Percentiles rank a stretch among this genome's conserved stretches.
phyloP scores from a whole-genome alignment of 2,113 vertebrate genomes.

The Pseudopipra pipra region DNA sequence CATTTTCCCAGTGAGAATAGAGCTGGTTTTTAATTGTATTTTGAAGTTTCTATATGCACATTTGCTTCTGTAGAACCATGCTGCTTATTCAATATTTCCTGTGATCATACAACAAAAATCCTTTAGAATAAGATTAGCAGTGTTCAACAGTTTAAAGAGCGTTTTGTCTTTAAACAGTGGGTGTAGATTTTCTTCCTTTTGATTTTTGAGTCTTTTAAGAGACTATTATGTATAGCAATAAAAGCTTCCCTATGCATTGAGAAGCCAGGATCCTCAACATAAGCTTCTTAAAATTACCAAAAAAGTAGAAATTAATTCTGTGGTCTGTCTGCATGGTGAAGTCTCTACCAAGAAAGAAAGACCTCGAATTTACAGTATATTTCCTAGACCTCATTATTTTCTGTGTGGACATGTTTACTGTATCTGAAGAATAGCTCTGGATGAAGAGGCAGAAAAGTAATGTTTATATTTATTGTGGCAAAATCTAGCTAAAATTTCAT shows the following conservation, averaged over 20 bases:
- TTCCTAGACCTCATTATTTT: neutral
- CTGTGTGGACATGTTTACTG: neutral
- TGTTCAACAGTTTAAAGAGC: neutral
- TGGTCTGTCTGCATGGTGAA: neutral
- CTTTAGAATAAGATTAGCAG: neutral
- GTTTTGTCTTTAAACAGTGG: neutral
- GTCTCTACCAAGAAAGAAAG: neutral
- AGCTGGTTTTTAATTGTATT: fast-evolving
- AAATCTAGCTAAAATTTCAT: neutral
- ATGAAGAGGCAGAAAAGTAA: neutral
- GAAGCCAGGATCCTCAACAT: neutral
- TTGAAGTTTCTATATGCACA: neutral
- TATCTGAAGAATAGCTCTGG: neutral
- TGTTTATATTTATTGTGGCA: neutral
- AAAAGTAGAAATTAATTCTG: neutral
- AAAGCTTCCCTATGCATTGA: neutral
- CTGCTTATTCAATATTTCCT: neutral
- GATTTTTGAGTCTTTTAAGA: neutral
- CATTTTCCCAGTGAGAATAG: neutral
- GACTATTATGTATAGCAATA: neutral
- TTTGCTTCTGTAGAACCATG: neutral
- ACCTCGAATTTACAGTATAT: neutral
- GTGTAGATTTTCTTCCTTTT: neutral
- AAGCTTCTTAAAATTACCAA: neutral
- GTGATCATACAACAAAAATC: neutral